These are phyloP conservation scores for Hemistola chrysoprasaria DNA, from an alignment of 2,888 invertebrate genomes.

Conservation along the genomic window DNA sequence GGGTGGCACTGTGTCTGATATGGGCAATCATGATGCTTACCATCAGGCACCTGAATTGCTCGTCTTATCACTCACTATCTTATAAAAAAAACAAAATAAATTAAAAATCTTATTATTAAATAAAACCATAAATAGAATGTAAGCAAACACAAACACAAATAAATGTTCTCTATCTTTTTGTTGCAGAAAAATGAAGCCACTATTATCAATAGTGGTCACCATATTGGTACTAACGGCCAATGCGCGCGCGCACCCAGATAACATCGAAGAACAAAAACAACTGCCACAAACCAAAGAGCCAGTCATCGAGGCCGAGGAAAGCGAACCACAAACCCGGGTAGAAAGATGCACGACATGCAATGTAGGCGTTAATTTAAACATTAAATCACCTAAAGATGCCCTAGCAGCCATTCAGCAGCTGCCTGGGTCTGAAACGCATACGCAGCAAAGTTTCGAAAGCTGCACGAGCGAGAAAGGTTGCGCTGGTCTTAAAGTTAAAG, in stretches of 20 bases:
- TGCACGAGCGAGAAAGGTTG: slow-evolving; percentile 72
- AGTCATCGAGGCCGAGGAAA: slow-evolving; percentile 56
- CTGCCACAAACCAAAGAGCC: slow-evolving; percentile 56
- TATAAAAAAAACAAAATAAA: too few species aligned
- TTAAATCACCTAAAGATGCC: slow-evolving; percentile 54
- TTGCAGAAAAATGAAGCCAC: slow-evolving; percentile 77
- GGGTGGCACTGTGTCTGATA: too few species aligned
- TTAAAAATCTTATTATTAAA: too few species aligned
- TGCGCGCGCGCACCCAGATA: slow-evolving; percentile 63
- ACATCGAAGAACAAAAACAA: slow-evolving; percentile 58
- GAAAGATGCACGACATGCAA: slow-evolving; percentile 65
- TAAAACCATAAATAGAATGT: too few species aligned
- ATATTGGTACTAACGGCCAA: slow-evolving; percentile 54
- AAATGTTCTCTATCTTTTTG: slow-evolving; percentile 38
- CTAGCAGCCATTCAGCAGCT: slow-evolving; percentile 55
- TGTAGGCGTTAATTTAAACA: slow-evolving; percentile 35
- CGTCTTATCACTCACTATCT: too few species aligned
- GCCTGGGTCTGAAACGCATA: slow-evolving; percentile 66
- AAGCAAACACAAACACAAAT: too few species aligned
- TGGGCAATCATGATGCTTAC: too few species aligned
- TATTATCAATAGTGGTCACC: slow-evolving; percentile 66
- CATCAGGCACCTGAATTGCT: too few species aligned
- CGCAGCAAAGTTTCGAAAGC: slow-evolving; percentile 66
- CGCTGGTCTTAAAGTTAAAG: slow-evolving; percentile 72
- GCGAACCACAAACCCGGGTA: slow-evolving; percentile 50